Conservation (phyloP, 64 coral and sea anemone genomes). For the Stichodactyla helianthus region DNA sequence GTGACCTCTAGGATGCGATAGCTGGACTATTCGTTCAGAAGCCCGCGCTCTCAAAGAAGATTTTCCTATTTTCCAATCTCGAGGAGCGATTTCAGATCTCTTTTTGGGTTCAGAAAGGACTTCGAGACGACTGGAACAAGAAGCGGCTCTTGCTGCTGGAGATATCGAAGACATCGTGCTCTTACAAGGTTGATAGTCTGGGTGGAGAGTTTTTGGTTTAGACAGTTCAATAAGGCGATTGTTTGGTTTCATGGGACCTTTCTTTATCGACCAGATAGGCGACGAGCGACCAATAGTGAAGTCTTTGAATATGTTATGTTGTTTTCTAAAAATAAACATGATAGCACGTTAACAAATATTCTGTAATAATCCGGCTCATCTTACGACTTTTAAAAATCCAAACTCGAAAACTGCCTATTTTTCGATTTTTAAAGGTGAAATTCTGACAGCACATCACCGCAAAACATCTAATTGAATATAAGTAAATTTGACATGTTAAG, state of each 20-base stretch:
- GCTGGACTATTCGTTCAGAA: conserved; percentile 52
- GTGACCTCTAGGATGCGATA: conserved; percentile 58
- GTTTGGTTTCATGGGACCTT: conserved; percentile 19
- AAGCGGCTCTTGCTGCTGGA: conserved; percentile 48
- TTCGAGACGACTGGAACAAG: conserved; percentile 46
- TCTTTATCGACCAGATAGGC: conserved; percentile 75
- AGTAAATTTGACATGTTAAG: not conserved
- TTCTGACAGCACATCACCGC: no score
- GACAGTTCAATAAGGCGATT: conserved; percentile 34
- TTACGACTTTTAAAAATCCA: no score
- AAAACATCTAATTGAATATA: no score
- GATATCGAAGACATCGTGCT: conserved; percentile 44
- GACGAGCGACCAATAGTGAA: conserved; percentile 74
- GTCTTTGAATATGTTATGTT: conserved; percentile 76
- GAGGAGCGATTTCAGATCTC: conserved; percentile 28
- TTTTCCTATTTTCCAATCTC: conserved; percentile 78
- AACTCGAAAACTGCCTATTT: no score
- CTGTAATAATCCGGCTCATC: not conserved
- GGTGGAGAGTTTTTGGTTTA: conserved; percentile 61
- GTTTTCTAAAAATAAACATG: conserved; percentile 47
- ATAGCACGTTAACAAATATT: not conserved
- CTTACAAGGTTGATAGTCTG: conserved; percentile 52
- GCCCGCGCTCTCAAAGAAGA: conserved; percentile 37
- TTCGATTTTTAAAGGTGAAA: no score
- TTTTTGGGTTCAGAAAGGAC: conserved; percentile 58